A percentile compares a stretch with the other conserved stretches of the same genome.
These are phyloP conservation scores for Phengaris alcon DNA, from an alignment of 2,888 invertebrate species.

Conservation along the genomic window DNA sequence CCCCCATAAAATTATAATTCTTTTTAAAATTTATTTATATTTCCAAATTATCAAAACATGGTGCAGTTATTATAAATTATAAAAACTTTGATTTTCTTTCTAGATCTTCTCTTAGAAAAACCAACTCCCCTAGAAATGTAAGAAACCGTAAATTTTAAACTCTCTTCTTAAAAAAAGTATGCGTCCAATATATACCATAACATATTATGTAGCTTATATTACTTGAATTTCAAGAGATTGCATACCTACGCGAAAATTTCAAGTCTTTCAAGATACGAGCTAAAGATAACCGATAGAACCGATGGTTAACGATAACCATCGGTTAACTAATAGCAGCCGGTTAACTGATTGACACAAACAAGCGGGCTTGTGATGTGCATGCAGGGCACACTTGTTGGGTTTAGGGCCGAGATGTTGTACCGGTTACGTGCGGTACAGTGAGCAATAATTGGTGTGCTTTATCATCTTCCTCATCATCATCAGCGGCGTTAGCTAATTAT, in stretches of 20 bases:
- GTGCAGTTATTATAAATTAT: no score
- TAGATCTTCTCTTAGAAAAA: no score
- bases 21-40: no score
- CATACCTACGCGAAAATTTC: background rate
- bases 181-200: no score
- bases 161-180: background rate
- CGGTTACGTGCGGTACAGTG: conserved; percentile 2
- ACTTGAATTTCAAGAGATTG: background rate
- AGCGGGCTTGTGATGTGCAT: conserved; percentile 50
- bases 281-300: background rate
- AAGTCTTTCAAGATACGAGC: background rate
- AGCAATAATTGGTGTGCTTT: background rate
- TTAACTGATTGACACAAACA: conserved; percentile 54
- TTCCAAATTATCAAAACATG: no score
- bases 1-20: no score
- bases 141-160: background rate
- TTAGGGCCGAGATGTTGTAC: conserved; percentile 44
- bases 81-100: no score
- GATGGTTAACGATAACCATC: background rate
- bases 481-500: background rate
- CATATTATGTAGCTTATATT: background rate
- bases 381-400: conserved; percentile 38
- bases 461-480: background rate
- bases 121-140: no score
- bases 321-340: background rate